phyloP scores from a whole-genome alignment of 2,888 invertebrate genomes.

The Synanthedon formicaeformis region DNA sequence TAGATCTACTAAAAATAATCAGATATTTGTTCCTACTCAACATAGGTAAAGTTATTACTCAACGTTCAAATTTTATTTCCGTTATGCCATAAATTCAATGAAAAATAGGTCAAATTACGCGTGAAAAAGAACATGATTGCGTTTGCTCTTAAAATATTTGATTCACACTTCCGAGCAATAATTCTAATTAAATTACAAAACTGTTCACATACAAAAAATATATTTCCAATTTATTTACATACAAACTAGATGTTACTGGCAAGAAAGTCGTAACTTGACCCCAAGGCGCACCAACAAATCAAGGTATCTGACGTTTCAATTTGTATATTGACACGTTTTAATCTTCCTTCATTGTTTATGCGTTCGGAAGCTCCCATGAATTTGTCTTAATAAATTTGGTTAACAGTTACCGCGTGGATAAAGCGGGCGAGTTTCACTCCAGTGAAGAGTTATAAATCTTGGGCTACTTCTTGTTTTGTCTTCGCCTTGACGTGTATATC shows the following conservation, averaged over 20 bases:
- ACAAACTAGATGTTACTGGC: slow-evolving; percentile 14
- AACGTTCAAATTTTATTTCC: too few relatives aligned
- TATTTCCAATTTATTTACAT: slow-evolving; percentile 31
- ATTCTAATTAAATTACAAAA: background rate
- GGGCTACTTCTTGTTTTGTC: slow-evolving; percentile 37
- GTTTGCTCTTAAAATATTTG: too few relatives aligned
- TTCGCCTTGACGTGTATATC: slow-evolving; percentile 43
- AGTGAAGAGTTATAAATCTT: slow-evolving; percentile 55
- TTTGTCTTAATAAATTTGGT: slow-evolving; percentile 48
- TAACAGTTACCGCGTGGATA: slow-evolving; percentile 11
- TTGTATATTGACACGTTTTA: slow-evolving; percentile 64
- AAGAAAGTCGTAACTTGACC: slow-evolving; percentile 30
- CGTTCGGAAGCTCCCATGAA: slow-evolving; percentile 48
- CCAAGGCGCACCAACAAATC: slow-evolving; percentile 50
- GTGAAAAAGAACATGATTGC: too few relatives aligned
- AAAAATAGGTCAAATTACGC: too few relatives aligned
- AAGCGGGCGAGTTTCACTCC: slow-evolving; percentile 23
- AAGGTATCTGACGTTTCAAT: slow-evolving; percentile 63
- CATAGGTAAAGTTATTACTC: too few relatives aligned
- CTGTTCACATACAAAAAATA: background rate
- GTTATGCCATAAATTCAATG: too few relatives aligned
- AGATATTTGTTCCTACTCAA: too few relatives aligned
- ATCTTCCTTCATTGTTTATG: slow-evolving; percentile 58
- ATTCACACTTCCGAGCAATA: too few relatives aligned
- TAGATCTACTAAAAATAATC: too few relatives aligned